phyloP scores from a whole-genome alignment of 1,140 invertebrate species.

The Ladona fulva region DNA sequence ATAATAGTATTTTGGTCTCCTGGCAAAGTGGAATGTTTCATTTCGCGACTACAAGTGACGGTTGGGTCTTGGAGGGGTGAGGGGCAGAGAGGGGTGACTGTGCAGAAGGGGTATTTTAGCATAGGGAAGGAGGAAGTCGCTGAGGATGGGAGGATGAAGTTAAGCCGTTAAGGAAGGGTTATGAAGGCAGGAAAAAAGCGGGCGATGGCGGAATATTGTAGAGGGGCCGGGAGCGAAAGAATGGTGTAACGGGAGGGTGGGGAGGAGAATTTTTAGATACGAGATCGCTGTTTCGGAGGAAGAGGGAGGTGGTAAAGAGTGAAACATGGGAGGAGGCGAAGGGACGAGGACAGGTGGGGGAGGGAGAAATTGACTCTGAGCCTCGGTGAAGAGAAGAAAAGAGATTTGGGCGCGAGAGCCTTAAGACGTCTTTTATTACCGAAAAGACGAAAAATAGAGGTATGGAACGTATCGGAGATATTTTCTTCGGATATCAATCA shows the following conservation, averaged over 20 bases:
- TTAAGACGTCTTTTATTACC: too few relatives aligned
- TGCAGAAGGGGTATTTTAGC: not conserved
- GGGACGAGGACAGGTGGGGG: not conserved
- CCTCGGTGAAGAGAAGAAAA: too few relatives aligned
- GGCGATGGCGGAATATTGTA: not conserved
- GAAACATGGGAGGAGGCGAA: not conserved
- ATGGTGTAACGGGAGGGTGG: not conserved
- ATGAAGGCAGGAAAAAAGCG: not conserved
- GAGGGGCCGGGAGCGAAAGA: not conserved
- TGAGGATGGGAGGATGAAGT: not conserved
- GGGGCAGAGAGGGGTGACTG: not conserved
- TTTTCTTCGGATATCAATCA: too few relatives aligned
- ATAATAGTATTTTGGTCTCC: not conserved
- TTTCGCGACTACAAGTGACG: not conserved
- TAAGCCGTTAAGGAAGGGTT: not conserved
- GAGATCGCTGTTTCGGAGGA: not conserved
- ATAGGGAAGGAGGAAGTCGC: too few relatives aligned
- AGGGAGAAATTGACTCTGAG: not conserved
- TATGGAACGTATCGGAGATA: too few relatives aligned
- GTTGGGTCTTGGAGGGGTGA: not conserved
- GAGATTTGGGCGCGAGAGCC: too few relatives aligned
- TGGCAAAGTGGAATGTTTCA: conserved; percentile 2
- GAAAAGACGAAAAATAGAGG: too few relatives aligned
- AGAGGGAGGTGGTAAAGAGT: not conserved
- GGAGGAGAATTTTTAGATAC: not conserved